Evolutionary conservation across 1,140 invertebrate genomes (phyloP), one percentile per base, ranked within the genome.

Genomic region (Solen grandis): DNA sequence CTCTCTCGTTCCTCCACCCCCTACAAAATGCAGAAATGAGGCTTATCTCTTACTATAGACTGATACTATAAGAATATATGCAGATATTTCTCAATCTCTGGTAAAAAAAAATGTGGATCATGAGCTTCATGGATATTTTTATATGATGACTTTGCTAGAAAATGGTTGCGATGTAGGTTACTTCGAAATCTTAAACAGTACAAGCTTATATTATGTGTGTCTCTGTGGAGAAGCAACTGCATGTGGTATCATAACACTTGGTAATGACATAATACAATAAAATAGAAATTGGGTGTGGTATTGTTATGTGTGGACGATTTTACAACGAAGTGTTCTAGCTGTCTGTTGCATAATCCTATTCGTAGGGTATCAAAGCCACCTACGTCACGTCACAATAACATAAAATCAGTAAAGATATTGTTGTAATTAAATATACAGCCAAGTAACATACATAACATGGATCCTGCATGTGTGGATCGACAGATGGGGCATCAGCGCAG

Each of bases 391-490:
- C n/a, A n/a, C n/a, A n/a, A n/a, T n/a, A n/a, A n/a, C n/a, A n/a
- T n/a, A n/a, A n/a, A n/a, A n/a, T n/a, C n/a, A n/a, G n/a, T n/a
- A n/a, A n/a, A n/a, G n/a, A n/a, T n/a, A n/a, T n/a, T n/a, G n/a
- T n/a, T n/a, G n/a, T n/a, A n/a, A n/a, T n/a, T n/a, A n/a, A n/a
- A n/a, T n/a, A n/a, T n/a, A n/a, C n/a, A n/a, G n/a, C n/a, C n/a
- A n/a, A n/a, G n/a, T n/a, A n/a, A 46, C 76, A 65, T 75, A 84
- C 82, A 62, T 55, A 59, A 38, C 82, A 84, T 36, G 77, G 77
- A 8, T 81, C 63, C 1, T 60, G 25, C 36, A 74, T 25, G 29
- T 63, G 50, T 8, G 77, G 77, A 10, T 29, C 38, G 25, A 35
- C 29, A 13, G 50, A 36, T 2, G 77, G 77, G 31, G 54, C 59